These are phyloP conservation scores for Pheosia tremula DNA, from an alignment of 2,888 invertebrate genomes.

Conservation along the genomic window DNA sequence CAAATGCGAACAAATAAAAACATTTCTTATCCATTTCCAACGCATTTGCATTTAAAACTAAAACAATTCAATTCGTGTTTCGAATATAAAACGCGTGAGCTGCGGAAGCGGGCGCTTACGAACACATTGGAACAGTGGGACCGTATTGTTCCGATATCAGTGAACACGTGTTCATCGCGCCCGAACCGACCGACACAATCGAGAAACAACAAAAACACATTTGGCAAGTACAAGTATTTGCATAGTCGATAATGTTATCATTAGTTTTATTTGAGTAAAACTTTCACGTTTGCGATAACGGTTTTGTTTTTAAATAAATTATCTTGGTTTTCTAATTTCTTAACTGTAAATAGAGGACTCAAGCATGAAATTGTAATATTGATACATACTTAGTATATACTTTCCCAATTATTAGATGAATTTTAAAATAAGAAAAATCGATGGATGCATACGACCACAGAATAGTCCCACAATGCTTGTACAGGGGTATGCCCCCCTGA, in stretches of 20 bases:
- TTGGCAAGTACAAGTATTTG: conserved; percentile 23
- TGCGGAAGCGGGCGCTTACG: conserved; percentile 49
- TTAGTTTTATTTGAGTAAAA: conserved; percentile 9
- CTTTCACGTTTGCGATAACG: conserved; percentile 1
- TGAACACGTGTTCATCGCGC: conserved; percentile 8
- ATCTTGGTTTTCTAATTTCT: not conserved
- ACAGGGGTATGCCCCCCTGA: too few relatives aligned
- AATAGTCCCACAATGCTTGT: too few relatives aligned
- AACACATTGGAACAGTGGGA: conserved; percentile 32
- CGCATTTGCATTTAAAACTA: conserved; percentile 41
- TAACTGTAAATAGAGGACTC: too few relatives aligned
- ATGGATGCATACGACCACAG: too few relatives aligned
- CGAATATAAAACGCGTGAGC: conserved; percentile 62
- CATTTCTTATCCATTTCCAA: conserved; percentile 21
- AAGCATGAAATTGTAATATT: too few relatives aligned
- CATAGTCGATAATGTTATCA: conserved; percentile 29
- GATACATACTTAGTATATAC: too few relatives aligned
- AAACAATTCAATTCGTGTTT: conserved; percentile 58
- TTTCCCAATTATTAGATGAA: too few relatives aligned
- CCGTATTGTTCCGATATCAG: conserved; percentile 56
- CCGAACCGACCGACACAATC: not conserved
- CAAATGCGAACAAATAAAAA: conserved; percentile 6
- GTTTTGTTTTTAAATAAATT: not conserved
- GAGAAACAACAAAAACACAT: conserved; percentile 23
- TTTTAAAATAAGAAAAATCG: too few relatives aligned